Evolutionary conservation across 2,113 vertebrate genomes (phyloP), one percentile per base, ranked within the genome.

Genomic region (Pantherophis guttatus): DNA sequence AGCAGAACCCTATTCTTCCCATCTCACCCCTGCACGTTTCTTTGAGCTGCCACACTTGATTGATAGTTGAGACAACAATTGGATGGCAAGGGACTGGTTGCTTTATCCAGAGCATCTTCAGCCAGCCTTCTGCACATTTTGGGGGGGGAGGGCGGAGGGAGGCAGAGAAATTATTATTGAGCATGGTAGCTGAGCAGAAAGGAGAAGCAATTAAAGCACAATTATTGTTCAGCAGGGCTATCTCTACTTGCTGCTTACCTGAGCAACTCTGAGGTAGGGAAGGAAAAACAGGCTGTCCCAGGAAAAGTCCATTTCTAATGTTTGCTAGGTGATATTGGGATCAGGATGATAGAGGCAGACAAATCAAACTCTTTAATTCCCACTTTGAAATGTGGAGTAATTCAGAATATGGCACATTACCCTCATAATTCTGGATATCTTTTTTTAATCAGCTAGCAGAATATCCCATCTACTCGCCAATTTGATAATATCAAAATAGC

Each of bases 41-140:
- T 97, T 97, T 95, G 94, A 96, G 96, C 98, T 98, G 98, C 98
- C 98, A 98, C 95, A 95, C 97, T 97, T 99, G 98, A 99, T 99
- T 98, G 98, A 99, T 99, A 97, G 97, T 97, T 97, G 62, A 96
- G 97, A 98, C 98, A 98, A 97, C 98, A 98, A 98, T 98, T 97
- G 96, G 98, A 97, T 97, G 94, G 97, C 95, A 65, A 87, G 95
- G 96, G 95, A 95, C 93, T 59, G 50, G 96, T 95, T 93, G 95
- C 96, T 93, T 93, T 94, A 97, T 94, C 97, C 94, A 15, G 93
- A 94, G 94, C 95, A 96, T 96, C 96, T 97, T 96, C 94, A 93
- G 96, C 94, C 86, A 90, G 87, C 95, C 92, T 90, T 58, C 62
- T 57, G 93, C 90, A 39, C 89, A 95, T 92, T 58, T 65, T 33